phyloP scores from a whole-genome alignment of 2,113 vertebrate genomes.

The Athene cunicularia region DNA sequence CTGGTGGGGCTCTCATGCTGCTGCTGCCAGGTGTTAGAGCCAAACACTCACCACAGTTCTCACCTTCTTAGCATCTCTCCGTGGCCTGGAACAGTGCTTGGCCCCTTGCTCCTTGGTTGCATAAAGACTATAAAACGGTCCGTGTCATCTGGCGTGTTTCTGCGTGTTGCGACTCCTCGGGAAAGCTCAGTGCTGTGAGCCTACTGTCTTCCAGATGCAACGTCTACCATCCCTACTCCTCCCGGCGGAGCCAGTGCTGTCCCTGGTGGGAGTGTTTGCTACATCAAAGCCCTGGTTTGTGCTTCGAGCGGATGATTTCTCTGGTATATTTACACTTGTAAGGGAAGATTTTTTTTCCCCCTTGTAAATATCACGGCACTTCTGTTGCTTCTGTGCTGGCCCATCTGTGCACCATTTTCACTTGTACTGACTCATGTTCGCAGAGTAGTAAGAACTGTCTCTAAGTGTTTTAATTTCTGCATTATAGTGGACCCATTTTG shows the following conservation, averaged over 20 bases:
- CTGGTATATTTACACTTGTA: constrained; percentile 61
- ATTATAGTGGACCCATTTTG: neutral
- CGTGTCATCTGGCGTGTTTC: neutral
- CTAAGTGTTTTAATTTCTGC: neutral
- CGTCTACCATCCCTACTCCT: neutral
- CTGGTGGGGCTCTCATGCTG: rapidly evolving
- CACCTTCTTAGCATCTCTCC: neutral
- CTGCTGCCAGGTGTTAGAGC: neutral
- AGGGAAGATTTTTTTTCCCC: neutral
- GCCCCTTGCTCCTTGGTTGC: neutral
- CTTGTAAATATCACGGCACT: constrained; percentile 57
- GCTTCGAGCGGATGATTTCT: neutral
- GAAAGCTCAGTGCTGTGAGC: neutral
- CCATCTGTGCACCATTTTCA: constrained; percentile 63
- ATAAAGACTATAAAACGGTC: neutral
- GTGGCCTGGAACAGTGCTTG: neutral
- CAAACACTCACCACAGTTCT: neutral
- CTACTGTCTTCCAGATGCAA: constrained; percentile 12
- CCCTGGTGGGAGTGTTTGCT: constrained; percentile 40
- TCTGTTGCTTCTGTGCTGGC: constrained; percentile 57
- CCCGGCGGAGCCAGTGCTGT: neutral
- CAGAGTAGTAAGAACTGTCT: constrained; percentile 20
- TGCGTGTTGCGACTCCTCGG: neutral
- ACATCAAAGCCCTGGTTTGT: constrained; percentile 43
- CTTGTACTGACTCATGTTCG: constrained; percentile 50